Evolutionary conservation across 2,888 invertebrate genomes (phyloP).

Genomic region (Macaria notata): DNA sequence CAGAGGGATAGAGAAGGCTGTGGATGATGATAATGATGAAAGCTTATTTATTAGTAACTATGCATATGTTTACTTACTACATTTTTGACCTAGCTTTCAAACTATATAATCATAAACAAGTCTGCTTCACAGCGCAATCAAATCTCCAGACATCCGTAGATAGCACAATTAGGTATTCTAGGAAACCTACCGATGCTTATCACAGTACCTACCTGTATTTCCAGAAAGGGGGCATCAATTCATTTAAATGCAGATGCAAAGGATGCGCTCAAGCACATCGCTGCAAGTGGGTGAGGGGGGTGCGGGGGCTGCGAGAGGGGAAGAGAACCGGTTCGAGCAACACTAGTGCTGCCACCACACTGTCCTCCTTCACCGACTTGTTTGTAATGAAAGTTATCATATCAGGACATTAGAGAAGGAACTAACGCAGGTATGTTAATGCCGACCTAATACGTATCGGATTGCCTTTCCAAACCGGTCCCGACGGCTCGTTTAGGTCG

Average conservation of each 20-base stretch:
- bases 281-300: constrained; percentile 36
- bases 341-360: constrained; percentile 50
- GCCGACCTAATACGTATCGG: neutral
- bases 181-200: constrained; percentile 24
- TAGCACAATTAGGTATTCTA: too few relatives aligned
- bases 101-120: too few relatives aligned
- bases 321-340: constrained; percentile 57
- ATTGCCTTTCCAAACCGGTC: constrained; percentile 1
- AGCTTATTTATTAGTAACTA: neutral
- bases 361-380: constrained; percentile 65
- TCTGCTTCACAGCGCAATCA: too few relatives aligned
- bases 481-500: too few relatives aligned
- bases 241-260: constrained; percentile 53
- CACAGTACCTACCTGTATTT: constrained; percentile 28
- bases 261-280: constrained; percentile 61
- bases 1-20: too few relatives aligned
- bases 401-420: constrained; percentile 15
- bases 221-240: constrained; percentile 41
- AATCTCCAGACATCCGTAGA: too few relatives aligned
- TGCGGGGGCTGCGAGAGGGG: constrained; percentile 22
- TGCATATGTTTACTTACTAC: neutral
- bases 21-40: too few relatives aligned
- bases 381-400: constrained; percentile 36
- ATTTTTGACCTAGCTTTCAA: neutral
- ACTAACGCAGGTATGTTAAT: constrained; percentile 2